Percentiles rank a stretch among this genome's conserved stretches.
These are phyloP conservation scores for Dysidea cf. avara DNA, from an alignment of 37 sponge, comb jelly and placozoan species.

Conservation along the genomic window DNA sequence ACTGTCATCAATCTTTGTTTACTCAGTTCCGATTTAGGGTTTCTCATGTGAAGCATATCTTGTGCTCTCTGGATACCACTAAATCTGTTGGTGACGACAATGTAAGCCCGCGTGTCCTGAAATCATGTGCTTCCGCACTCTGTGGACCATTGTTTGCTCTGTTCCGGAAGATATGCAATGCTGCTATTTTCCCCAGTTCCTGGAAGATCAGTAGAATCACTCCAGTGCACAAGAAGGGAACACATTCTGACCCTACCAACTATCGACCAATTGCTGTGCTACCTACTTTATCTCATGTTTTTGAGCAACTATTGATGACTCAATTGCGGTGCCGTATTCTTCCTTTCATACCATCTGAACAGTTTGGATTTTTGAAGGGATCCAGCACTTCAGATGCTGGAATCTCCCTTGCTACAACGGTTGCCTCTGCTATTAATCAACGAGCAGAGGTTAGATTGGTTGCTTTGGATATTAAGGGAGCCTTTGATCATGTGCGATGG, in stretches of 20 bases:
- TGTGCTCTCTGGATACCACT: background rate
- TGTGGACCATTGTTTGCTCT: background rate
- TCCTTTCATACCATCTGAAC: constrained; percentile 17
- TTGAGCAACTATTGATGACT: constrained; percentile 10
- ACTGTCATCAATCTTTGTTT: too few relatives aligned
- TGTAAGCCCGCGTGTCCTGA: background rate
- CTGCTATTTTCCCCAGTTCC: background rate
- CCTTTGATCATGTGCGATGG: too few relatives aligned
- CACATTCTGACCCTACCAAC: constrained; percentile 2
- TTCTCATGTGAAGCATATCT: background rate
- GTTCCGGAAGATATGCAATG: constrained; percentile 1
- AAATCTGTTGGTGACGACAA: background rate
- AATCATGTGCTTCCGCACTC: background rate
- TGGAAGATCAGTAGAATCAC: constrained; percentile 17
- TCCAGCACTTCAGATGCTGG: constrained; percentile 24
- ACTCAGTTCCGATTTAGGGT: background rate
- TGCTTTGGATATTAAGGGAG: too few relatives aligned
- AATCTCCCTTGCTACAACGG: constrained; percentile 1
- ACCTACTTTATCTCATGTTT: constrained; percentile 10
- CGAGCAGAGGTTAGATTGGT: too few relatives aligned
- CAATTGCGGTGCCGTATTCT: constrained; percentile 1
- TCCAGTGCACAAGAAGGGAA: constrained; percentile 20
- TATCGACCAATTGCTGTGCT: constrained; percentile 33
- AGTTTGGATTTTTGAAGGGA: constrained; percentile 17
- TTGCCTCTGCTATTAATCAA: background rate